A percentile compares a stretch with the other conserved stretches of the same genome.
phyloP scores from a whole-genome alignment of 2,888 invertebrate genomes.

The Zygothrica quintamaculata region DNA sequence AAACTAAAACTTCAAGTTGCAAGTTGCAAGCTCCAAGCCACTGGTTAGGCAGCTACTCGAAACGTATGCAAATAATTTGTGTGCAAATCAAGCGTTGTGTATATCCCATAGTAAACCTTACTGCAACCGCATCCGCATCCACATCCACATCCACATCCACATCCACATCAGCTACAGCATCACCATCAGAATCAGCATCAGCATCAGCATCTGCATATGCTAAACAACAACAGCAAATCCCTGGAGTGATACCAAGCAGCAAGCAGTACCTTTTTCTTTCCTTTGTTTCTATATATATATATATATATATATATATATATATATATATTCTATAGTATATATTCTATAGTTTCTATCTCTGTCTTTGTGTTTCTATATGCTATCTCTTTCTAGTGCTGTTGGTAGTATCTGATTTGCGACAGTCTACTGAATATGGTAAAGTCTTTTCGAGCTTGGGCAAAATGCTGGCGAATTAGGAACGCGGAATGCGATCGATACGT shows the following conservation, averaged over 20 bases:
- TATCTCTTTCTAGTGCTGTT: too few relatives aligned
- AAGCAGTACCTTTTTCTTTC: background rate
- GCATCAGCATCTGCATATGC: conserved; percentile 75
- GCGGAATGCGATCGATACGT: conserved; percentile 82
- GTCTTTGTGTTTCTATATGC: background rate
- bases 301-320: too few relatives aligned
- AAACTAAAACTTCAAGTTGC: background rate
- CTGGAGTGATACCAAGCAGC: background rate
- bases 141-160: too few relatives aligned
- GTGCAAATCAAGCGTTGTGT: conserved; percentile 77
- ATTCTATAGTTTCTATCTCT: background rate
- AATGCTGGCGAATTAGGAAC: conserved; percentile 79
- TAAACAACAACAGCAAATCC: conserved; percentile 44
- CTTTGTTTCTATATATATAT: too few relatives aligned
- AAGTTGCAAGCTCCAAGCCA: conserved; percentile 3
- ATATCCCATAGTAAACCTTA: conserved; percentile 47
- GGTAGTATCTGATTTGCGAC: conserved; percentile 78
- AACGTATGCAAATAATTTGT: conserved; percentile 73
- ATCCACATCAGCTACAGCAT: too few relatives aligned
- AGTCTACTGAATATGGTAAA: conserved; percentile 78
- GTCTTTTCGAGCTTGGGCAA: conserved; percentile 49
- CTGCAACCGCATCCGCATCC: too few relatives aligned
- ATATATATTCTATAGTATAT: background rate
- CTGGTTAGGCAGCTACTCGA: conserved; percentile 10
- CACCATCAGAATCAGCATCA: too few relatives aligned